Evolutionary conservation across 1,140 invertebrate species (phyloP), one percentile per base, ranked within the genome.

Genomic region (Papilio polytes): DNA sequence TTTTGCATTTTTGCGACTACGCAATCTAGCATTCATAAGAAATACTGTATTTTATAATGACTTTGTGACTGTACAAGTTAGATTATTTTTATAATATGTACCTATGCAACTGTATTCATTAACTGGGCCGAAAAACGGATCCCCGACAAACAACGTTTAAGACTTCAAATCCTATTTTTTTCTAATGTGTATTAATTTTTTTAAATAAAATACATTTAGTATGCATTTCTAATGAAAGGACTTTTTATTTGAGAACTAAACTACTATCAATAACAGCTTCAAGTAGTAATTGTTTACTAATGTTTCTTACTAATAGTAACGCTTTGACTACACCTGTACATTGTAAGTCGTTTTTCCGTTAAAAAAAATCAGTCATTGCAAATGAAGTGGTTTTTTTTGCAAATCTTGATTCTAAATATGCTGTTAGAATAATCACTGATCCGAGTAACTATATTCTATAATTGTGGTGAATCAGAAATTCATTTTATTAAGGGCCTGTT

Each of bases 181-280:
- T 26, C 13, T 63, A 13, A 22, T 8, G 22, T 63, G 59, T 63
- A 26, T 63, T 13, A 4, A 12, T 8, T 63, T 63, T 63, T 63
- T 63, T 10, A 26, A 63, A 63, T 63, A 63, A 63, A 63, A 63
- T 63, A 26, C 59, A 63, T 63, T 26, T 63, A 56, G 59, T 63
- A 63, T 63, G 13, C 59, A 63, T 63, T 63, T 63, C 59, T 63
- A 63, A 63, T 31, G 15, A 66, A n/a, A 63, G 2, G 41, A 22
- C 56, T 72, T 70, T 78, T 63, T 74, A 15, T 66, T 46, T 36
- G 18, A 51, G 15, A 51, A 18, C 48, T 51, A 15, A 18, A 51
- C 48, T 51, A 51, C 15, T 18, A 18, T 51, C 18, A 36, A 36
- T 3, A 41, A 6, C 36, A 41, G 36, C 36, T 41, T 41, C 7